phyloP scores from a whole-genome alignment of 2,113 vertebrate species.

The Zeus faber region DNA sequence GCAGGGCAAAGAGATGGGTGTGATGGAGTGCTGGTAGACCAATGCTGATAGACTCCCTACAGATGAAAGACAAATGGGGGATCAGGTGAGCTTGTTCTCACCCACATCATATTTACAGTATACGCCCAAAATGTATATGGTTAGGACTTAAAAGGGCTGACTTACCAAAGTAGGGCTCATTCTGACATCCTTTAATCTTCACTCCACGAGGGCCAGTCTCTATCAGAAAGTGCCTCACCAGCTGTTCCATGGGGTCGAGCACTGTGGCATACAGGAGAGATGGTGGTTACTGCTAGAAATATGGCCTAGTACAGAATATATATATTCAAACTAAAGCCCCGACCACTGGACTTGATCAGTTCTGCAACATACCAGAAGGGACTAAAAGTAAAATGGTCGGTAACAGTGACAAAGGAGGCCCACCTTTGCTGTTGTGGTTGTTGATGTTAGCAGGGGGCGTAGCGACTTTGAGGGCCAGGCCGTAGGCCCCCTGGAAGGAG shows the following conservation, averaged over 20 bases:
- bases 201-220: conserved; percentile 89
- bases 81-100: neutral
- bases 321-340: neutral
- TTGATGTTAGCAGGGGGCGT: conserved; percentile 80
- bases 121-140: neutral
- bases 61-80: conserved; percentile 9
- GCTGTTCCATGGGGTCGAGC: conserved; percentile 84
- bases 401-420: neutral
- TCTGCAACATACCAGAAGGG: neutral
- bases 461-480: conserved; percentile 88
- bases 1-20: conserved; percentile 86
- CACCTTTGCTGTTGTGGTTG: conserved; percentile 83
- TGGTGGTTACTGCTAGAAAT: neutral
- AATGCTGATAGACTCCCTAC: conserved; percentile 88
- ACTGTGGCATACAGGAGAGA: conserved; percentile 22
- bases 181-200: conserved; percentile 91
- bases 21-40: conserved; percentile 90
- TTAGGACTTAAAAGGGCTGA: neutral
- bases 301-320: no score
- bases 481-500: conserved; percentile 92
- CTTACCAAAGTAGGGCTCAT: conserved; percentile 88
- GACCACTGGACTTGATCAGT: neutral
- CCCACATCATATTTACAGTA: neutral
- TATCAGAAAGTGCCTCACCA: conserved; percentile 91
- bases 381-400: neutral